A percentile compares a stretch with the other conserved stretches of the same genome.
phyloP scores from a whole-genome alignment of 2,113 vertebrate genomes.

The Coregonus clupeaformis region DNA sequence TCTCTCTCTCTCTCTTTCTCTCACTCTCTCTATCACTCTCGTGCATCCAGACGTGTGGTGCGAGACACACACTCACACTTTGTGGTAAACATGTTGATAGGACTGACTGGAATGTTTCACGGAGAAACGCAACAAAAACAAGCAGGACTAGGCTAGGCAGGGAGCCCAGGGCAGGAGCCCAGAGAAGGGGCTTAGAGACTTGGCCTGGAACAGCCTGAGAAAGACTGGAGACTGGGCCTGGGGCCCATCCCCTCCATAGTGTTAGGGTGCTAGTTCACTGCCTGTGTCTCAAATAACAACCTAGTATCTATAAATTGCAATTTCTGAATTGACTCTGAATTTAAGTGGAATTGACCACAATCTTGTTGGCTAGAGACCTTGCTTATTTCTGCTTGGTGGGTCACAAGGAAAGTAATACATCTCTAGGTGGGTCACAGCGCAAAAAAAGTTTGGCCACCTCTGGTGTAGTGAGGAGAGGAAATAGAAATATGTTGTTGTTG shows the following conservation, averaged over 20 bases:
- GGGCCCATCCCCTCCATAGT: neutral
- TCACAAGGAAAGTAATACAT: neutral
- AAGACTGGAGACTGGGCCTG: too few species aligned
- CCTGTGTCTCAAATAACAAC: neutral
- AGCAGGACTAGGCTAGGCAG: neutral
- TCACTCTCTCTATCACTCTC: neutral
- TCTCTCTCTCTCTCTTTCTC: too few species aligned
- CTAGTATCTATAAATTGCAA: neutral
- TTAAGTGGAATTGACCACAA: too few species aligned
- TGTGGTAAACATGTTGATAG: conserved; percentile 10
- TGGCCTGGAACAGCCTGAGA: neutral
- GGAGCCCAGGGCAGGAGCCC: neutral
- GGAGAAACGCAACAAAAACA: neutral
- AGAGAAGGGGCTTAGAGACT: neutral
- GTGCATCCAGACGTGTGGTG: too few species aligned
- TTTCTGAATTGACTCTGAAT: neutral
- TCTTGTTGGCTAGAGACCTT: neutral
- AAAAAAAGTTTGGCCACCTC: neutral
- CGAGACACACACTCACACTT: neutral
- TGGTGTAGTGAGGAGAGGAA: neutral
- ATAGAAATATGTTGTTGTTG: neutral
- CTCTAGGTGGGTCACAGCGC: neutral
- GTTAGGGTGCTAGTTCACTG: neutral
- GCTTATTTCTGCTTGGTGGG: neutral
- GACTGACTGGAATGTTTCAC: conserved; percentile 7